These are phyloP conservation scores for Amphiprion ocellaris DNA, from an alignment of 2,113 vertebrate genomes.

Conservation along the genomic window DNA sequence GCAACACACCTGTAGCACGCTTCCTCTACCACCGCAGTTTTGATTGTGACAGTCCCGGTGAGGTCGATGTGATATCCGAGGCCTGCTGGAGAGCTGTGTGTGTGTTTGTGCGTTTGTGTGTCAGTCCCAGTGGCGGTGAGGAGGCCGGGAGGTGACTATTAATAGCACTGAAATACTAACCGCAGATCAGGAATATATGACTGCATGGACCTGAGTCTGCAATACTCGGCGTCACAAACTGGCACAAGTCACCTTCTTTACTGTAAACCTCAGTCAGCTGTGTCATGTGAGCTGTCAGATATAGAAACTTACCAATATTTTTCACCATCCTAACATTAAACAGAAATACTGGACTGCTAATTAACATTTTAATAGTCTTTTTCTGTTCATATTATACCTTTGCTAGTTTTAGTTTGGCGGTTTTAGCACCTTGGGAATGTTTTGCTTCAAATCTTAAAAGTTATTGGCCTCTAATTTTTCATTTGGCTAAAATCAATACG, in stretches of 20 bases:
- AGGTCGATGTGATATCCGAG: constrained; percentile 71
- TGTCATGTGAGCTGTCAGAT: background rate
- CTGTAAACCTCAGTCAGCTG: constrained; percentile 29
- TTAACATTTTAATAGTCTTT: too few species aligned
- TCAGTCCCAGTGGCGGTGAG: constrained; percentile 15
- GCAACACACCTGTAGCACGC: background rate
- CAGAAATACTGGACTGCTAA: too few species aligned
- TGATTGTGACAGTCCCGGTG: background rate
- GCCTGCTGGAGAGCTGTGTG: constrained; percentile 27
- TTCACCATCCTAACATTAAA: too few species aligned
- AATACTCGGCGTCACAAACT: background rate
- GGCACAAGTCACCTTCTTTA: constrained; percentile 41
- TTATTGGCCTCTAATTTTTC: too few species aligned
- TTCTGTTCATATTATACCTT: too few species aligned
- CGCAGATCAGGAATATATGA: constrained; percentile 57
- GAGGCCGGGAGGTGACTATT: constrained; percentile 68
- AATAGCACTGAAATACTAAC: constrained; percentile 84
- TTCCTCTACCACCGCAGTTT: constrained; percentile 9
- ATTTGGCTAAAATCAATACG: too few species aligned
- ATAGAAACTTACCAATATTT: too few species aligned
- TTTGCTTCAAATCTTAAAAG: too few species aligned
- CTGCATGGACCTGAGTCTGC: constrained; percentile 5
- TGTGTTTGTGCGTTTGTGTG: constrained; percentile 42
- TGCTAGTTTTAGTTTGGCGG: too few species aligned
- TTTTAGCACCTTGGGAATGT: too few species aligned